Evolutionary conservation across 2,888 invertebrate species (phyloP).

Genomic region (Rhaphigaster nebulosa): DNA sequence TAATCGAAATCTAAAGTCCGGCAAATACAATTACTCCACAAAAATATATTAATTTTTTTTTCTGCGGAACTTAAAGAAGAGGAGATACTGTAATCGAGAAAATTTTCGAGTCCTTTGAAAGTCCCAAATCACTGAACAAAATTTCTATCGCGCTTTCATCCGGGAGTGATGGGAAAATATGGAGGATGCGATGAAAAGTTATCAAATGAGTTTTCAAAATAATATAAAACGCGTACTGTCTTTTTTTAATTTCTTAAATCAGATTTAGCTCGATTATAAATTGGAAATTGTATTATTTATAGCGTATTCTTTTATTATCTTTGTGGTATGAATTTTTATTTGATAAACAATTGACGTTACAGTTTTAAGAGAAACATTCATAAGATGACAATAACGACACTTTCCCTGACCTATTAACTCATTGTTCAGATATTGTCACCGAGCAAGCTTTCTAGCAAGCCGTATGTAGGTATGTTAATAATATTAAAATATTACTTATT

Average conservation of each 20-base stretch:
- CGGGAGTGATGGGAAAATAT: not conserved
- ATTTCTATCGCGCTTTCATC: not conserved
- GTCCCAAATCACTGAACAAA: not conserved
- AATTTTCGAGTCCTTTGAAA: not conserved
- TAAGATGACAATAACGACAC: not conserved
- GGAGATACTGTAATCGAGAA: not conserved
- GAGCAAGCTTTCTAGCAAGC: not conserved
- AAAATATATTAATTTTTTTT: not conserved
- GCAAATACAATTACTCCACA: not conserved
- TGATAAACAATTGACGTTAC: not conserved
- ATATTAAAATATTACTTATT: not conserved
- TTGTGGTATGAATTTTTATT: not conserved
- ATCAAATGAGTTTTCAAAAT: slow-evolving; percentile 7
- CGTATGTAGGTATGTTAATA: not conserved
- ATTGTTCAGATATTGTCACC: not conserved
- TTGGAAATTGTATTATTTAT: not conserved
- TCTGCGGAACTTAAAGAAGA: not conserved
- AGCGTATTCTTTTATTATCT: not conserved
- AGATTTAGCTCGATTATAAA: not conserved
- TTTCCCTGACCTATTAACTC: not conserved
- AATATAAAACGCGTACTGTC: not conserved
- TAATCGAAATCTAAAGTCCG: not conserved
- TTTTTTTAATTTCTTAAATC: not conserved
- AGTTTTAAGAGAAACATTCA: not conserved
- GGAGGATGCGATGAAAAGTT: not conserved